phyloP scores from a whole-genome alignment of 1,140 invertebrate species.

The Drosophila watanabei region DNA sequence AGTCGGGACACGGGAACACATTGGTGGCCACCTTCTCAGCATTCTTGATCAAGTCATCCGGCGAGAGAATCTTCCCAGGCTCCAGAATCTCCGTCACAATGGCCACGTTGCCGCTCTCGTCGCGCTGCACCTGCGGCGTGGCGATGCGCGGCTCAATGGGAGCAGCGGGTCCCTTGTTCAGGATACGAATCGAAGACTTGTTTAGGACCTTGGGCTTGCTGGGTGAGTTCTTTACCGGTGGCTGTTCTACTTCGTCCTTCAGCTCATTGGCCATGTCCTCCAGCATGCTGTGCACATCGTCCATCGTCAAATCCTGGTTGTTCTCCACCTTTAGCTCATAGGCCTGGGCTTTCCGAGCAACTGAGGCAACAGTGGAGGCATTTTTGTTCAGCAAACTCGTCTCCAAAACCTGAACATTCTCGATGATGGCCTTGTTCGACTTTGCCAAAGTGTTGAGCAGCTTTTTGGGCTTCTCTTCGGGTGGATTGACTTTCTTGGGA shows the following conservation, averaged over 20 bases:
- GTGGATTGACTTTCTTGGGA: background rate
- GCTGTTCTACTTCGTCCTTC: slow-evolving; percentile 15
- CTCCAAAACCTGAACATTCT: slow-evolving; percentile 59
- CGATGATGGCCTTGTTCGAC: slow-evolving; percentile 39
- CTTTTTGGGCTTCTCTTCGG: slow-evolving; percentile 26
- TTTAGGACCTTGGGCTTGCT: slow-evolving; percentile 75
- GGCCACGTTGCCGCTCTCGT: slow-evolving; percentile 75
- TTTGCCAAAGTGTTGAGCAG: slow-evolving; percentile 65
- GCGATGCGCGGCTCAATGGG: slow-evolving; percentile 66
- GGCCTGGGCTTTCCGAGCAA: slow-evolving; percentile 4
- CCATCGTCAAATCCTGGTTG: slow-evolving; percentile 75
- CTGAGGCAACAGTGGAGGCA: slow-evolving; percentile 9
- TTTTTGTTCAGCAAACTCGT: slow-evolving; percentile 29
- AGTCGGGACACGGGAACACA: slow-evolving; percentile 89
- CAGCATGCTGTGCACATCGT: slow-evolving; percentile 75
- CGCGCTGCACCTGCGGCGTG: slow-evolving; percentile 62
- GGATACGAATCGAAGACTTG: slow-evolving; percentile 74
- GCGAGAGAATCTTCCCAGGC: slow-evolving; percentile 7
- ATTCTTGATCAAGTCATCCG: slow-evolving; percentile 66
- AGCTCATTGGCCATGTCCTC: slow-evolving; percentile 56
- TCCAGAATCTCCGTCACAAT: slow-evolving; percentile 82
- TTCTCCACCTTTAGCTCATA: slow-evolving; percentile 79
- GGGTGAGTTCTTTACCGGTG: background rate
- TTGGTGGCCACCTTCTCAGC: slow-evolving; percentile 82
- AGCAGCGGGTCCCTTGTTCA: slow-evolving; percentile 69